Percentiles rank a stretch among this genome's conserved stretches.
These are phyloP conservation scores for Struthidea cinerea DNA, from an alignment of 2,113 vertebrate genomes.

Conservation along the genomic window DNA sequence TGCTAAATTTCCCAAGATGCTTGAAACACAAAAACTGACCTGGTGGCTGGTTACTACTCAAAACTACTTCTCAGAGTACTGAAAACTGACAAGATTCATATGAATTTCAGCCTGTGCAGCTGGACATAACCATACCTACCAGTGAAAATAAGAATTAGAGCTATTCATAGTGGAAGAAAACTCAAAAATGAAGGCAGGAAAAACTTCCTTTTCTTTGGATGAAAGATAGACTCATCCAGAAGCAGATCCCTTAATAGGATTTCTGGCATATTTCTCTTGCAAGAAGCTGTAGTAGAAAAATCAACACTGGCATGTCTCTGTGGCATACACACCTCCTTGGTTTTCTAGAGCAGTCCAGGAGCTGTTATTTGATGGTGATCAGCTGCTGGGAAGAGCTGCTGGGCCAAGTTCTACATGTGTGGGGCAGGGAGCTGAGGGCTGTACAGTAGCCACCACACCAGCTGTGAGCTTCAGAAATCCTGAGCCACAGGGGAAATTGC, in stretches of 20 bases:
- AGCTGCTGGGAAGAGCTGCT: neutral
- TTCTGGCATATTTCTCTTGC: neutral
- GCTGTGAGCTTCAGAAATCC: neutral
- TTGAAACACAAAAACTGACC: neutral
- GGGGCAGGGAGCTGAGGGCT: neutral
- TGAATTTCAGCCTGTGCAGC: neutral
- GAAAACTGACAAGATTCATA: neutral
- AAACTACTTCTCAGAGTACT: neutral
- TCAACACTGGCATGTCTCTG: neutral
- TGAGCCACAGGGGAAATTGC: neutral
- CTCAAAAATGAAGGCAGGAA: neutral
- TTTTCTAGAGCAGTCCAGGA: neutral
- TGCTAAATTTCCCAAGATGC: neutral
- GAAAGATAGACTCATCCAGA: neutral
- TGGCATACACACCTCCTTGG: neutral
- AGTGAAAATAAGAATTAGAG: neutral
- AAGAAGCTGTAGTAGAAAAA: neutral
- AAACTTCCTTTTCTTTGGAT: neutral
- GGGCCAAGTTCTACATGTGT: rapidly evolving
- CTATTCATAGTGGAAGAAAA: neutral
- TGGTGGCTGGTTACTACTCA: neutral
- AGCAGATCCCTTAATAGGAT: neutral
- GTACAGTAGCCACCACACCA: neutral
- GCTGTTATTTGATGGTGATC: neutral
- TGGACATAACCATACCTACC: neutral